Evolutionary conservation across 2,797 vertebrate genomes (phyloP).

Genomic region (Anisognathus igniventris): DNA sequence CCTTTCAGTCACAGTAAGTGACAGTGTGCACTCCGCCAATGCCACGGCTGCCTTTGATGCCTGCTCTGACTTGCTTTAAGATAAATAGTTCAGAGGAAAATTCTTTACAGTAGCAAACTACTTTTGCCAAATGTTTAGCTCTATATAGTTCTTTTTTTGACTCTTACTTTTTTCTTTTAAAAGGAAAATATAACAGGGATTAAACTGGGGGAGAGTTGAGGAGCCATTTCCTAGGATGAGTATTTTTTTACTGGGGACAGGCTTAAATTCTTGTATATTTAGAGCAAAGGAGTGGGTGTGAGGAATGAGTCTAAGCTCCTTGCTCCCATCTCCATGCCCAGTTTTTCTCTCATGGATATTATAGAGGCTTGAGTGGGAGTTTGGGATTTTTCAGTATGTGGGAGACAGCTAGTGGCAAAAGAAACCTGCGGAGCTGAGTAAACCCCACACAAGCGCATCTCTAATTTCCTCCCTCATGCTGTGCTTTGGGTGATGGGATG

Average conservation of each 20-base stretch:
- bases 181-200: background rate
- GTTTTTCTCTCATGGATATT: conserved; percentile 1
- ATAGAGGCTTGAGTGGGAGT: background rate
- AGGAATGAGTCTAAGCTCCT: conserved; percentile 8
- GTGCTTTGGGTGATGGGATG: background rate
- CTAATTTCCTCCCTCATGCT: rapidly evolving
- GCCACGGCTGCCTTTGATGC: conserved; percentile 51
- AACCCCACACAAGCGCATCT: background rate
- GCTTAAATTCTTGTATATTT: conserved; percentile 21
- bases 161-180: background rate
- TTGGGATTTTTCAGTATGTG: background rate
- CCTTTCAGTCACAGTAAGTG: conserved; percentile 54
- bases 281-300: conserved; percentile 12
- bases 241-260: background rate
- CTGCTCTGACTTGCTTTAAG: conserved; percentile 34
- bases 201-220: background rate
- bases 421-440: background rate
- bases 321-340: background rate
- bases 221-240: background rate
- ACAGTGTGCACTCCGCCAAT: background rate
- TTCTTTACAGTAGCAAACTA: conserved; percentile 22
- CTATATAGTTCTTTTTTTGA: background rate
- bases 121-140: conserved; percentile 15
- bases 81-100: conserved; percentile 43
- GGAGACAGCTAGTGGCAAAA: background rate